Percentiles rank a stretch among this genome's conserved stretches.
Conservation (phyloP, 2,797 vertebrate species). For the Thamnophis elegans region DNA sequence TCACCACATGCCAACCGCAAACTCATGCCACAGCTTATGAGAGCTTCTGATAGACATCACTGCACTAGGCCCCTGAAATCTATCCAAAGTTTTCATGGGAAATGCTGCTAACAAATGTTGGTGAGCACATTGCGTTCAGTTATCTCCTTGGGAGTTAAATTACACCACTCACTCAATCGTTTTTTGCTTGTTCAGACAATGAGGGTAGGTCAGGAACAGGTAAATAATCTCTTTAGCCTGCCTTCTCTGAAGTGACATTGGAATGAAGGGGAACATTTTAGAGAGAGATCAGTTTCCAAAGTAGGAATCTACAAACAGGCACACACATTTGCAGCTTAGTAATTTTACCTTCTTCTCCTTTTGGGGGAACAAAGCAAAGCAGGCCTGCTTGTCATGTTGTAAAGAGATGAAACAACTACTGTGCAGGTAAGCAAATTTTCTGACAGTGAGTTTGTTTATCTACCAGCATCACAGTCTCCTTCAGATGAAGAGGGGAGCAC, state of each 20-base stretch:
- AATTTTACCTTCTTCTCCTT: slow-evolving; percentile 18
- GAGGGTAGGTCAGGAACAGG: slow-evolving; percentile 66
- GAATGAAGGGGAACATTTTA: slow-evolving; percentile 69
- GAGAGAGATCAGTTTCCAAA: slow-evolving; percentile 78
- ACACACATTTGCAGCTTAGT: slow-evolving; percentile 6
- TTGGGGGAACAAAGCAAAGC: slow-evolving; percentile 29
- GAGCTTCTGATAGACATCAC: slow-evolving; percentile 27
- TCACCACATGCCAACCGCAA: slow-evolving; percentile 1
- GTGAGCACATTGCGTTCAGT: slow-evolving; percentile 45
- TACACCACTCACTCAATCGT: slow-evolving; percentile 64
- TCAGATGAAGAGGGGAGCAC: background rate
- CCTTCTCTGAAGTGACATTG: slow-evolving; percentile 72
- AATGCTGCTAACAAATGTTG: slow-evolving; percentile 69
- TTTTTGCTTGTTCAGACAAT: slow-evolving; percentile 66
- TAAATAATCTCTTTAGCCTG: slow-evolving; percentile 79
- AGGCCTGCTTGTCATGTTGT: slow-evolving; percentile 18
- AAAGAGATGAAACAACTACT: slow-evolving; percentile 52
- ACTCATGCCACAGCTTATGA: slow-evolving; percentile 7
- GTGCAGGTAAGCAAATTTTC: slow-evolving; percentile 33
- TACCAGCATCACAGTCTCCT: background rate
- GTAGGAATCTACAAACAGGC: slow-evolving; percentile 63
- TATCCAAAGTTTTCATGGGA: slow-evolving; percentile 76
- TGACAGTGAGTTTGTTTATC: slow-evolving; percentile 46
- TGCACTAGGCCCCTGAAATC: slow-evolving; percentile 48
- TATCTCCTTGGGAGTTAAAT: slow-evolving; percentile 68